Base-by-base conservation (phyloP, 1,140 invertebrate species). In the Apis cerana region DNA sequence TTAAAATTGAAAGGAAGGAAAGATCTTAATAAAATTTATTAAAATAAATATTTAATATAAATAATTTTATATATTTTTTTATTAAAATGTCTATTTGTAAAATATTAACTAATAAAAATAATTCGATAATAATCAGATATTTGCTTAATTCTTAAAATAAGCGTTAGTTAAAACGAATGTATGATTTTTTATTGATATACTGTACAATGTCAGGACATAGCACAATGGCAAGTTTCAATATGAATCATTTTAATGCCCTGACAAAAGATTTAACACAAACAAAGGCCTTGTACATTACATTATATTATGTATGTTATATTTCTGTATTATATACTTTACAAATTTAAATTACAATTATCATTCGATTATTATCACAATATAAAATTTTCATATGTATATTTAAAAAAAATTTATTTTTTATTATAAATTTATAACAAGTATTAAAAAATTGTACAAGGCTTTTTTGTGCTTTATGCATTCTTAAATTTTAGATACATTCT, bases 1-100 rank as follows among this genome's bases (percentile, higher is more conserved):
- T 95, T 75, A 92, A 93, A 89, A 93, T 96, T 64, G 85, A 92
- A 85, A 75, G 79, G 54, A 86, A 78, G 77, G 80, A 59, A 75
- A 70, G 43, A 64, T 65, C 64, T 75, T 83, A 58, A 61, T 76
- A 61, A 72, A 65, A 64, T 43, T 33, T 23, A 19, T 12, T 76
- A 15, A 19, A 64, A 52, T 52, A 4, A 23, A 1, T 15, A 50
- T 77, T 58, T 52, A 23, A 83, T 70, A 70, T 70, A 43, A 43
- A 54, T 50, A 58, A 83, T 56, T 83, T 71, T 58, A 70, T 82
- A 75, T 70, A 70, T 52, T 71, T 75, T 70, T 72, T 79, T 84
- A 59, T 75, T 74, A 64, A 69, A 59, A 74, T 62, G 71, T 72
- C 17, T 59, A 67, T 82, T 48, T 50, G 74, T 59, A 86, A 85